Conservation (phyloP, 2,888 invertebrate species). For the Xestia xanthographa region DNA sequence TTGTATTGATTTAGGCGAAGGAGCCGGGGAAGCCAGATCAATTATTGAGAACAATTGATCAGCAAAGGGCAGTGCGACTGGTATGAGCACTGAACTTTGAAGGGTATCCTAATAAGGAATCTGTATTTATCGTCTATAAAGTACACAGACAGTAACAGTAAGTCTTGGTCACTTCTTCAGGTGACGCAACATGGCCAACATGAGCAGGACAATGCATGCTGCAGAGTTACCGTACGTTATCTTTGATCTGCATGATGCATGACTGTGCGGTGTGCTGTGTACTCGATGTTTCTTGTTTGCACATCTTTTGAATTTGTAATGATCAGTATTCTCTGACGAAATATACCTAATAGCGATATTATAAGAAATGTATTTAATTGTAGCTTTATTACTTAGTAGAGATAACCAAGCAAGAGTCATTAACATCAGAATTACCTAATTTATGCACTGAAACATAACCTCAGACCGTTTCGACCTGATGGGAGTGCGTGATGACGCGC, state of each 20-base stretch:
- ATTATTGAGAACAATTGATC: not conserved
- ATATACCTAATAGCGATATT: no score
- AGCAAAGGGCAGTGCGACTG: no score
- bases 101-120: slow-evolving; percentile 7
- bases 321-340: not conserved
- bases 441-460: not conserved
- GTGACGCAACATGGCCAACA: not conserved
- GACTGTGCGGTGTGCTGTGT: not conserved
- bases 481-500: not conserved
- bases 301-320: not conserved
- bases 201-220: not conserved
- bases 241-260: not conserved
- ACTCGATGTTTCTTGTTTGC: not conserved
- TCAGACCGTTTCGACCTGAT: no score
- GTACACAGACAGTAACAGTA: no score
- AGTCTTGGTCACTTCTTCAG: not conserved
- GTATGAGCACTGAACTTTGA: slow-evolving; percentile 6
- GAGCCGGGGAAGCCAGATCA: not conserved
- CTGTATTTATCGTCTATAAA: no score
- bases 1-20: not conserved
- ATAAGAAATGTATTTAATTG: no score
- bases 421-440: not conserved
- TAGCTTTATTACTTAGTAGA: no score
- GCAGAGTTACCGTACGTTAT: not conserved
- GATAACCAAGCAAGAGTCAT: not conserved